phyloP scores from a whole-genome alignment of 2,797 vertebrate species.

The Sebastes steindachneri region DNA sequence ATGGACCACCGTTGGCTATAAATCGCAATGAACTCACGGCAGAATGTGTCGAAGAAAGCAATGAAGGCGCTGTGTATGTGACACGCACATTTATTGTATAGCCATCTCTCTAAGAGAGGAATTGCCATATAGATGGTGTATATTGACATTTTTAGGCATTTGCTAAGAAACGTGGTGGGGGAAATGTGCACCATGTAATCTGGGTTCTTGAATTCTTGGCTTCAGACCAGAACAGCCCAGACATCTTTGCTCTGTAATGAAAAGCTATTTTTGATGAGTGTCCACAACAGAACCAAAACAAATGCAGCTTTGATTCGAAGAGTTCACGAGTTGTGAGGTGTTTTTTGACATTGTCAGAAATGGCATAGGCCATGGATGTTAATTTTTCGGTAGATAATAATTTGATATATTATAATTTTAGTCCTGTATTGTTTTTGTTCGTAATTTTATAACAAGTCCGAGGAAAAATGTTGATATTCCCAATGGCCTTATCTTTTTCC shows the following conservation, averaged over 20 bases:
- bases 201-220: slow-evolving; percentile 26
- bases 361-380: fast-evolving
- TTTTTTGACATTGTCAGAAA: no score
- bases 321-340: no score
- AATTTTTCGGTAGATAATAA: no score
- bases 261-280: slow-evolving; percentile 59
- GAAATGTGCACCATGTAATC: slow-evolving; percentile 6
- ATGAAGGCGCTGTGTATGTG: slow-evolving; percentile 7
- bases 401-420: no score
- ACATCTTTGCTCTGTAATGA: slow-evolving; percentile 40
- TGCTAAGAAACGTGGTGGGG: slow-evolving; percentile 2
- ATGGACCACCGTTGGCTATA: slow-evolving; percentile 22
- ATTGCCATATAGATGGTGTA: neutral
- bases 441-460: no score
- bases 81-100: slow-evolving; percentile 28
- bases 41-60: slow-evolving; percentile 16
- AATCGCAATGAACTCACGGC: slow-evolving; percentile 28
- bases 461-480: no score
- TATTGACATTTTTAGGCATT: slow-evolving; percentile 15
- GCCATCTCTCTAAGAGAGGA: slow-evolving; percentile 1
- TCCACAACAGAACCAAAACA: slow-evolving; percentile 27
- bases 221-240: slow-evolving; percentile 27
- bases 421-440: no score
- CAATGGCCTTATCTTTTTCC: no score
- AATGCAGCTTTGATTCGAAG: slow-evolving; percentile 18